Evolutionary conservation across 2,888 invertebrate genomes (phyloP).

Genomic region (Nymphalis urticae): DNA sequence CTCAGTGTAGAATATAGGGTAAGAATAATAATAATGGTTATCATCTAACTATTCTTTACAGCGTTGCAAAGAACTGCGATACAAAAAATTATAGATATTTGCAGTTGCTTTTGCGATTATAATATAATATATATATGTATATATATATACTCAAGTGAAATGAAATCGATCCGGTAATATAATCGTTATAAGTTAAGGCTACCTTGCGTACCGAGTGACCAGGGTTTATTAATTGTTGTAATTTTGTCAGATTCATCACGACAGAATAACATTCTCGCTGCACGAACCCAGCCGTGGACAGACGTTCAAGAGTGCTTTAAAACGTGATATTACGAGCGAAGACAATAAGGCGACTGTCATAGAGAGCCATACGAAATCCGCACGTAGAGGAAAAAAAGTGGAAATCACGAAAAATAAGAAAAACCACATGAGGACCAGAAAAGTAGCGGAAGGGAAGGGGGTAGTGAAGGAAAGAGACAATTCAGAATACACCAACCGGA

Average conservation of each 20-base stretch:
- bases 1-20: conserved; percentile 73
- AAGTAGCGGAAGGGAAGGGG: conserved; percentile 61
- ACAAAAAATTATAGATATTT: not conserved
- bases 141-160: too few species aligned
- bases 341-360: conserved; percentile 47
- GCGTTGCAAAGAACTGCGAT: too few species aligned
- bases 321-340: conserved; percentile 57
- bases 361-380: conserved; percentile 41
- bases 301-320: conserved; percentile 72
- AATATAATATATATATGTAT: too few species aligned
- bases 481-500: conserved; percentile 52
- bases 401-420: conserved; percentile 55
- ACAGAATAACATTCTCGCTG: conserved; percentile 72
- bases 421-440: conserved; percentile 51
- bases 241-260: conserved; percentile 66
- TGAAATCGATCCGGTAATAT: not conserved
- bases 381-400: conserved; percentile 50
- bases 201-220: not conserved
- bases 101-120: too few species aligned
- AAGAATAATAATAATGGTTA: conserved; percentile 33
- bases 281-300: conserved; percentile 73
- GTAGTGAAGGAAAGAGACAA: conserved; percentile 62
- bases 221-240: not conserved
- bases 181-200: too few species aligned
- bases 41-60: too few species aligned